Percentiles rank a stretch among this genome's conserved stretches.
Conservation (phyloP, 2,113 vertebrate genomes). For the Isurus oxyrinchus region DNA sequence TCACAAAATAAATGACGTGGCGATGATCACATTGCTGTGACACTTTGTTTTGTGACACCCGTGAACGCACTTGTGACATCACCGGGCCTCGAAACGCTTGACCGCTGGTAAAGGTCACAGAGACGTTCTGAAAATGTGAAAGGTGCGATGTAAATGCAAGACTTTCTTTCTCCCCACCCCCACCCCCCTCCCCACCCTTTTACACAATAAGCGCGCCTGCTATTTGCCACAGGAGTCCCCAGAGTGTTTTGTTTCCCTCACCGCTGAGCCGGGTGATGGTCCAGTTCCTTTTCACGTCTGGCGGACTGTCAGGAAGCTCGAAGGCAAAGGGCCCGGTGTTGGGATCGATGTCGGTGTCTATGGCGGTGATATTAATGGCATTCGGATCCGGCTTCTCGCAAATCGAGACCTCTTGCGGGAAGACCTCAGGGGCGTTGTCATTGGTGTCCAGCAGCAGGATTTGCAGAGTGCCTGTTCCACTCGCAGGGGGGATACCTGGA, state of each 20-base stretch:
- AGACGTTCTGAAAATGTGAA: neutral
- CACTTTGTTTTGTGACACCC: too few species aligned
- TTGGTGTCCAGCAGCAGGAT: constrained; percentile 89
- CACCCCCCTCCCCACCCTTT: too few species aligned
- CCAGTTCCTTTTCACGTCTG: constrained; percentile 84
- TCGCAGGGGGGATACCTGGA: constrained; percentile 78
- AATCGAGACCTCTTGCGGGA: constrained; percentile 81
- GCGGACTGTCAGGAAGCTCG: constrained; percentile 74
- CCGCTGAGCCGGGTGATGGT: constrained; percentile 86
- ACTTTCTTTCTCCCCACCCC: too few species aligned
- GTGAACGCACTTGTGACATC: too few species aligned
- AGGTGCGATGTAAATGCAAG: neutral
- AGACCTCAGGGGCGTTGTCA: constrained; percentile 88
- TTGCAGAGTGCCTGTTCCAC: constrained; percentile 87
- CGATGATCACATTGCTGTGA: too few species aligned
- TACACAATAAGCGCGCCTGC: too few species aligned
- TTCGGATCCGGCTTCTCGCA: constrained; percentile 89
- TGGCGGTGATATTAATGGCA: constrained; percentile 89
- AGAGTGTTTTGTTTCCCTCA: constrained; percentile 44
- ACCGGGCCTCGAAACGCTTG: too few species aligned
- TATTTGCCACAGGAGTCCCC: fast-evolving
- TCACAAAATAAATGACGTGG: too few species aligned
- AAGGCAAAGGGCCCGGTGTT: constrained; percentile 94
- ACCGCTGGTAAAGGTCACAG: too few species aligned
- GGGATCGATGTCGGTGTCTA: constrained; percentile 85